Evolutionary conservation across 2,797 vertebrate genomes (phyloP).

Genomic region (Anguilla megastoma): DNA sequence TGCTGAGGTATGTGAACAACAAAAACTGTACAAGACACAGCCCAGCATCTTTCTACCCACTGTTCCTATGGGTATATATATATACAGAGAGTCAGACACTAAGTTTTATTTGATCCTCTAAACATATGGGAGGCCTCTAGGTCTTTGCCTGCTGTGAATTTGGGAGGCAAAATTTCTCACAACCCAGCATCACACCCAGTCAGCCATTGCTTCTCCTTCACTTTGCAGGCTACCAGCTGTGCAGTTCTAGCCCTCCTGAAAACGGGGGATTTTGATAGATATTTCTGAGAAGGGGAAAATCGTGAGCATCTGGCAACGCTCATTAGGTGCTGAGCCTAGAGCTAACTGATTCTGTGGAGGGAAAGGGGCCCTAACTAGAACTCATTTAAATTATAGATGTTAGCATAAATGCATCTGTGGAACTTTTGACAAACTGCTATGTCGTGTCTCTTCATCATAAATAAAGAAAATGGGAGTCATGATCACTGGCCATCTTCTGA

Average conservation of each 20-base stretch:
- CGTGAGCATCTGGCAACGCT: not conserved
- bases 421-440: not conserved
- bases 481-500: too few species aligned
- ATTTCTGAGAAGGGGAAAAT: not conserved
- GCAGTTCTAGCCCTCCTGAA: not conserved
- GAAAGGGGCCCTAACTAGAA: not conserved
- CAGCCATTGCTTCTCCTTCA: not conserved
- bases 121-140: not conserved
- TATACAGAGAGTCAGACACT: not conserved
- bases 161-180: not conserved
- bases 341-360: not conserved
- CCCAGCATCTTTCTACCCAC: not conserved
- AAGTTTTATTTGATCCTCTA: not conserved
- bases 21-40: not conserved
- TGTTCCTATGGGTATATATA: not conserved
- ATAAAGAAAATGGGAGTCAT: too few species aligned
- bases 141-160: not conserved
- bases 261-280: not conserved
- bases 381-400: not conserved
- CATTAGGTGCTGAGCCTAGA: not conserved
- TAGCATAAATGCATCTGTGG: not conserved
- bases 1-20: not conserved
- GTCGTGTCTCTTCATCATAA: too few species aligned
- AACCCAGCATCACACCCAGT: not conserved
- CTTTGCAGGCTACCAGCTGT: not conserved